Base-by-base conservation (phyloP, 1,140 invertebrate species). In the Cyclargus thomasi region DNA sequence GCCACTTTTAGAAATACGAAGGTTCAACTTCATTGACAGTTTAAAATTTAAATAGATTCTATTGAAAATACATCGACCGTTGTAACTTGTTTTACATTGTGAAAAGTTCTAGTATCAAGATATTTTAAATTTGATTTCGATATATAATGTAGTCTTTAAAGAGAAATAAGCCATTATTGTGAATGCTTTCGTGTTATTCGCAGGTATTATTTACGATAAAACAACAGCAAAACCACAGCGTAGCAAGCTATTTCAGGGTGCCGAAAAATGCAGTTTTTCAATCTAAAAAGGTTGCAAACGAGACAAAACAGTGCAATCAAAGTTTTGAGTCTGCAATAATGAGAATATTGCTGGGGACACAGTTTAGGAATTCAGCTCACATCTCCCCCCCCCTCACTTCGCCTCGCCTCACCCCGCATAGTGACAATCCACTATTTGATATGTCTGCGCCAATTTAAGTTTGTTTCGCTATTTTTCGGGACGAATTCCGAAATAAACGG, bases 321-420 rank as follows among this genome's bases (percentile, higher is more conserved):
- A 20, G 18, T 59, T 59, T 17, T 20, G 53, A 55, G 53, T 55
- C 18, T 59, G 55, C 17, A 59, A 21, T 59, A 59, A 59, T 59
- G 17, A 20, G 55, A 59, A 59, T 20, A 55, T 18, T 55, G 53
- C 53, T 8, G 55, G 17, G 18, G 55, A 20, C 18, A 59, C 55
- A 47, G 39, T 16, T 47, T 47, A 47, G 39, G 0, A 47, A 47
- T 47, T 47, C 39, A 8, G 39, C 6, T 47, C 39, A 47, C 14
- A 47, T 47, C 39, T 16, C 14, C 1, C 10, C 39, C 39, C 10
- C 39, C 11, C 14, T 8, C 0, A 8, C 39, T 29, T 3, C 4
- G 6, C 39, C 10, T 11, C 39, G 0, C 39, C 0, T 3, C 39
- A 11, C 17, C 53, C 10, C 10, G 18, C 20, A 21, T 20, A 7